Base-by-base conservation (phyloP, 2,888 invertebrate genomes). In the Caenorhabditis afra region DNA sequence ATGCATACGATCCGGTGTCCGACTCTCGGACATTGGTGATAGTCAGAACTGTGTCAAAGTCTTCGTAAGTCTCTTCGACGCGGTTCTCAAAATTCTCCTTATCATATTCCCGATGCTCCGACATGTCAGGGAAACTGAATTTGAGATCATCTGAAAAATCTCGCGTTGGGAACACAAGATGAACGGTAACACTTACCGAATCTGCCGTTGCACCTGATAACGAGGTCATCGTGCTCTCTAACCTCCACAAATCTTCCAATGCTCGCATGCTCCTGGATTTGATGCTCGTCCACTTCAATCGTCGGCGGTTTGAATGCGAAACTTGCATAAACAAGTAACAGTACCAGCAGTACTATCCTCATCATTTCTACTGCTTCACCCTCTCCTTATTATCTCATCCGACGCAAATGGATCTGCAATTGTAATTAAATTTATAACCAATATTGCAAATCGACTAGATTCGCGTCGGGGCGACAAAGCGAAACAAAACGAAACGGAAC, bases 1-100 rank as follows among this genome's bases (percentile, higher is more conserved):
- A 83, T 3, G 55, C 52, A 41, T 83, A 83, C 3, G 70, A 49
- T 16, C 83, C 83, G 14, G 81, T 80, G 47, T 83, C 83, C 3
- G 81, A 79, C 47, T 65, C 59, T 22, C 55, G 47, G 22, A 79
- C 44, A 29, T 79, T 50, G 10, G 16, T 70, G 35, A 79, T 53
- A 7, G 52, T 64, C 14, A 75, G 57, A 18, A 79, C 23, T 12
- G 35, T 49, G 5, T 75, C 68, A 22, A 52, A 61, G 23, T 80
- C 66, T 7, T 70, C 70, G 8, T 39, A 18, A 4, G 14, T 14
- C 52, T 70, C 61, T 14, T 53, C 44, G 7, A 55, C 16, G 14
- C 80, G 59, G 3, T 55, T 12, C 16, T 61, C 5, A 29, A 66
- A 70, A n/a, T 61, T 47, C 3, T 41, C 14, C 12, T 55, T 5